phyloP scores from a whole-genome alignment of 2,888 invertebrate genomes.

The Limnephilus marmoratus region DNA sequence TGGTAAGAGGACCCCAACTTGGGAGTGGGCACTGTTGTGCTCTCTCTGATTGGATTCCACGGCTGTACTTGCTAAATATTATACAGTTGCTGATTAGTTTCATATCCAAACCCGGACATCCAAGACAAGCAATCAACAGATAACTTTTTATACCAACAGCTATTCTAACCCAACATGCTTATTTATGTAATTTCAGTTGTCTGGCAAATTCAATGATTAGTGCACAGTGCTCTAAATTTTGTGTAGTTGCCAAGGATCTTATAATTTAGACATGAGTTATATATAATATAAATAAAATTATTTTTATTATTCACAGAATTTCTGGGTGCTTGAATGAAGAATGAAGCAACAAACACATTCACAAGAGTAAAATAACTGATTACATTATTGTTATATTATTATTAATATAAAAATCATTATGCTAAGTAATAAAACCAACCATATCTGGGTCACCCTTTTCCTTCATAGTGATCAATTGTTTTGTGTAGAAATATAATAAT shows the following conservation, averaged over 20 bases:
- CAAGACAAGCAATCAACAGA: neutral
- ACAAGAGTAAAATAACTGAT: neutral
- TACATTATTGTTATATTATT: neutral
- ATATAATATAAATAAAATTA: too few relatives aligned
- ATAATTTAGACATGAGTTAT: neutral
- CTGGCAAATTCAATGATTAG: neutral
- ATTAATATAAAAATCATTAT: neutral
- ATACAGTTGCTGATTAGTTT: constrained; percentile 61
- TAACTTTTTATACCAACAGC: neutral
- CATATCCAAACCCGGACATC: neutral
- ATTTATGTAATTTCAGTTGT: neutral
- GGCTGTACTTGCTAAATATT: constrained; percentile 85
- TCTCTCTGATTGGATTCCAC: constrained; percentile 84
- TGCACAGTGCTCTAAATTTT: neutral
- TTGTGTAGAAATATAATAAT: neutral
- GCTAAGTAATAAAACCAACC: constrained; percentile 33
- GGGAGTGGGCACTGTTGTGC: constrained; percentile 79
- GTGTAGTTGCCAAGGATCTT: neutral
- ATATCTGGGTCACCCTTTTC: constrained; percentile 36
- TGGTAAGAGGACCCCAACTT: constrained; percentile 84
- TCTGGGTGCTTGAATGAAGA: neutral
- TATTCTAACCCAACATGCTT: neutral
- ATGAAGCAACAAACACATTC: neutral
- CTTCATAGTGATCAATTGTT: constrained; percentile 13
- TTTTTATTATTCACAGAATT: neutral